A percentile compares a stretch with the other conserved stretches of the same genome.
Conservation (phyloP, 2,888 invertebrate genomes). For the Athalia rosae region DNA sequence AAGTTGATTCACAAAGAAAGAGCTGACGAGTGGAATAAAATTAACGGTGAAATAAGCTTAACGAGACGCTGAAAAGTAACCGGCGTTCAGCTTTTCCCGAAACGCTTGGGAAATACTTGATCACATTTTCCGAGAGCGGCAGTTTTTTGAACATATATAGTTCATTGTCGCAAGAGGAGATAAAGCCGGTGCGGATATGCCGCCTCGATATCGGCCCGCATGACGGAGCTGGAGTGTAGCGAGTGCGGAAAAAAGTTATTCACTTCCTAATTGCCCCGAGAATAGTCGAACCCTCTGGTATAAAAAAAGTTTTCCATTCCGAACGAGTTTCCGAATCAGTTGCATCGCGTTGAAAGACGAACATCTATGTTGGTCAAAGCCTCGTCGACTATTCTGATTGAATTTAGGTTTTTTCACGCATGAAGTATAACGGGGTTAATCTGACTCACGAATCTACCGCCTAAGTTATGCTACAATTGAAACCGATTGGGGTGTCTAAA, state of each 20-base stretch:
- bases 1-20: background rate
- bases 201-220: too few relatives aligned
- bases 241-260: slow-evolving; percentile 9
- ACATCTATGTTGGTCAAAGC: slow-evolving; percentile 35
- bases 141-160: slow-evolving; percentile 23
- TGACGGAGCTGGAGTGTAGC: too few relatives aligned
- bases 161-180: slow-evolving; percentile 6
- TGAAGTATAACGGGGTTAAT: slow-evolving; percentile 15
- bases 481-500: too few relatives aligned
- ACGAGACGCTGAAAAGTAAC: slow-evolving; percentile 28
- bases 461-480: too few relatives aligned
- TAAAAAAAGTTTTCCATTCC: slow-evolving; percentile 12
- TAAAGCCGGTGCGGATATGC: too few relatives aligned
- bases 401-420: slow-evolving; percentile 16
- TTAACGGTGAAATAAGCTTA: slow-evolving; percentile 29
- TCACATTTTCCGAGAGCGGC: background rate
- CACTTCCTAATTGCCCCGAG: slow-evolving; percentile 5
- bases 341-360: slow-evolving; percentile 22
- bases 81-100: slow-evolving; percentile 16
- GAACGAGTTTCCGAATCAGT: slow-evolving; percentile 19
- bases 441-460: background rate
- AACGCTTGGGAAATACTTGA: background rate
- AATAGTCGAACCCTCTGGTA: slow-evolving; percentile 33
- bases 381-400: slow-evolving; percentile 26
- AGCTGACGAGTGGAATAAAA: slow-evolving; percentile 31